Evolutionary conservation across 2,113 vertebrate genomes (phyloP), one percentile per base, ranked within the genome.

Genomic region (Heliornis fulica): DNA sequence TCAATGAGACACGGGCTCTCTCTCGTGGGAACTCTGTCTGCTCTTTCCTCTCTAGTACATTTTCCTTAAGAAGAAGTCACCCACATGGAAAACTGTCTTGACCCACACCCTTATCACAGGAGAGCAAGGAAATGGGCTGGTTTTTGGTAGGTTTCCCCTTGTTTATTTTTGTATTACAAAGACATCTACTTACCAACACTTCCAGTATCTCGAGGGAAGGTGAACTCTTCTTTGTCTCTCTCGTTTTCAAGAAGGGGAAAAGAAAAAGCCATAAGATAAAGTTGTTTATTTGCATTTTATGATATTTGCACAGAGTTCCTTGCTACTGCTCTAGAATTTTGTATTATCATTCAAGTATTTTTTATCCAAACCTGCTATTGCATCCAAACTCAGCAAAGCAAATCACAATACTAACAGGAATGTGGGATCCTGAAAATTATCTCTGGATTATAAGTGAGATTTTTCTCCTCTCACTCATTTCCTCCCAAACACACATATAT

Each of bases 221-320:
- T 5, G 11, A 85, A 80, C 64, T 94, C 93, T 82, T 96, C 92
- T 92, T 90, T 93, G 69, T 63, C 85, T 18, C 34, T 65, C 94
- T 96, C 15, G 3, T 92, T 94, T 77, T 63, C 59, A 43, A 66
- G 20, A 76, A 66, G 20, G 26, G 26, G 34, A 45, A 48, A 76
- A 91, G 48, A 34, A 63, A 87, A 89, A 82, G 5, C 4, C 19
- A 0, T 46, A 46, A 94, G 38, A 28, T 31, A 40, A 45, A 43
- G 43, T 9, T 71, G 46, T 12, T 71, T 21, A 21, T 60, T 78
- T 70, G 43, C 65, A 61, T 48, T 40, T 66, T 68, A 3, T 46
- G n/a, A 15, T 4, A 15, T 68, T 45, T 56, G 50, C 38, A 68
- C 31, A 10, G 3, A 59, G 36, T 36, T 72, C 43, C 50, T 57